A percentile compares a stretch with the other conserved stretches of the same genome.
These are phyloP conservation scores for Acromyrmex heyeri DNA, from an alignment of 1,140 invertebrate species.

Conservation along the genomic window DNA sequence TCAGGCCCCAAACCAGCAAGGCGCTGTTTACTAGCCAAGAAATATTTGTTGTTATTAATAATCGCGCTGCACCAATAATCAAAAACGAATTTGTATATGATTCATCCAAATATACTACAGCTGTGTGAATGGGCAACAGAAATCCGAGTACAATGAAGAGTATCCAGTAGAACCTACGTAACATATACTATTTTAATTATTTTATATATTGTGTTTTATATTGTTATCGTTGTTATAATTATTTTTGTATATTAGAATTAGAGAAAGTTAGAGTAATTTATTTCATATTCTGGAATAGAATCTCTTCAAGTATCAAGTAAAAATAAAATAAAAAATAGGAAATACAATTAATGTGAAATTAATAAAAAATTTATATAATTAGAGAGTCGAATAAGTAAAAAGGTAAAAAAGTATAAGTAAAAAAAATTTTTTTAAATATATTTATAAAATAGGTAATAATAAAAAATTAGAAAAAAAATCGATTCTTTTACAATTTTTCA, in stretches of 20 bases:
- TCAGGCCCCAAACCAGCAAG: conserved; percentile 90
- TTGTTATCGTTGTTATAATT: not conserved
- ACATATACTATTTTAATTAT: conserved; percentile 67
- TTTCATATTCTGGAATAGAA: not conserved
- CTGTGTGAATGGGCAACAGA: conserved; percentile 91
- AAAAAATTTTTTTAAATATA: not conserved
- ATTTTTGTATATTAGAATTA: conserved; percentile 13
- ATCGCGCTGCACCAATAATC: conserved; percentile 90
- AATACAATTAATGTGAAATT: not conserved
- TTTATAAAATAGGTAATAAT: not conserved
- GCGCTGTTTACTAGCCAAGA: conserved; percentile 91
- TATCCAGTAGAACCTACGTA: conserved; percentile 90
- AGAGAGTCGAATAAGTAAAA: not conserved
- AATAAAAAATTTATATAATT: not conserved
- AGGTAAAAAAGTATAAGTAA: not conserved
- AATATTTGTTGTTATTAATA: conserved; percentile 88
- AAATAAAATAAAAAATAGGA: not conserved
- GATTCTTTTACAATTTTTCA: not conserved
- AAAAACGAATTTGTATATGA: conserved; percentile 88
- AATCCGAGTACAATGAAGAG: conserved; percentile 89
- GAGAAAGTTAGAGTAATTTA: not conserved
- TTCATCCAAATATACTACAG: conserved; percentile 92
- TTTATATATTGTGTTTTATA: not conserved
- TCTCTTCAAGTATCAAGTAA: not conserved
- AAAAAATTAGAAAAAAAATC: not conserved